These are phyloP conservation scores for Parnassius mnemosyne DNA, from an alignment of 2,888 invertebrate genomes.

Conservation along the genomic window DNA sequence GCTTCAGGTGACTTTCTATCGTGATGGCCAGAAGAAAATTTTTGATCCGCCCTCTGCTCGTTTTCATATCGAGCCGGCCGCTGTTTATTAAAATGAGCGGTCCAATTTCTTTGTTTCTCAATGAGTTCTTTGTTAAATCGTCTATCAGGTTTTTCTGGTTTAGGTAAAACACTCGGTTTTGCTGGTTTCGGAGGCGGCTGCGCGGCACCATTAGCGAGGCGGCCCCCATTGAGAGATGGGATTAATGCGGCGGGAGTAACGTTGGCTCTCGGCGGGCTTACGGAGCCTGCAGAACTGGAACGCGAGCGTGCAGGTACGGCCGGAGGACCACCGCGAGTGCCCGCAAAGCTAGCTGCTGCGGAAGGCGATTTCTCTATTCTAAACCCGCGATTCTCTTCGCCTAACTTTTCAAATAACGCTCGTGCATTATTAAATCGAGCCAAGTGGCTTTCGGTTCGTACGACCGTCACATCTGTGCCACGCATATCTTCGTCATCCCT, in stretches of 20 bases:
- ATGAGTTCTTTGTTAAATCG: slow-evolving; percentile 92
- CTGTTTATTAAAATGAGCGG: slow-evolving; percentile 92
- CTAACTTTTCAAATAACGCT: slow-evolving; percentile 94
- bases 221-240: slow-evolving; percentile 62
- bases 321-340: slow-evolving; percentile 75
- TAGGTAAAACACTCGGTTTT: slow-evolving; percentile 82
- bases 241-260: slow-evolving; percentile 73
- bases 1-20: slow-evolving; percentile 68
- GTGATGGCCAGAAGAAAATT: slow-evolving; percentile 55
- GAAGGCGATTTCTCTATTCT: slow-evolving; percentile 81
- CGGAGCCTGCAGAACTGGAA: slow-evolving; percentile 85
- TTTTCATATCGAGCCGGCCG: slow-evolving; percentile 74
- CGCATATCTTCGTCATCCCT: slow-evolving; percentile 77
- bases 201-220: slow-evolving; percentile 68
- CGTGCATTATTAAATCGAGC: slow-evolving; percentile 95
- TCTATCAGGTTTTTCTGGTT: slow-evolving; percentile 91
- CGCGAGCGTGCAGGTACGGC: slow-evolving; percentile 81
- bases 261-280: slow-evolving; percentile 79
- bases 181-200: slow-evolving; percentile 72
- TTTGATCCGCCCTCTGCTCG: slow-evolving; percentile 59
- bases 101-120: slow-evolving; percentile 95
- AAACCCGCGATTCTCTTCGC: slow-evolving; percentile 85
- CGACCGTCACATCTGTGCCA: slow-evolving; percentile 84
- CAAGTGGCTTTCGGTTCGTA: slow-evolving; percentile 92
- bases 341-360: slow-evolving; percentile 79